These are phyloP conservation scores for Misgurnus mizolepis DNA, from an alignment of 2,113 vertebrate species.

Conservation along the genomic window DNA sequence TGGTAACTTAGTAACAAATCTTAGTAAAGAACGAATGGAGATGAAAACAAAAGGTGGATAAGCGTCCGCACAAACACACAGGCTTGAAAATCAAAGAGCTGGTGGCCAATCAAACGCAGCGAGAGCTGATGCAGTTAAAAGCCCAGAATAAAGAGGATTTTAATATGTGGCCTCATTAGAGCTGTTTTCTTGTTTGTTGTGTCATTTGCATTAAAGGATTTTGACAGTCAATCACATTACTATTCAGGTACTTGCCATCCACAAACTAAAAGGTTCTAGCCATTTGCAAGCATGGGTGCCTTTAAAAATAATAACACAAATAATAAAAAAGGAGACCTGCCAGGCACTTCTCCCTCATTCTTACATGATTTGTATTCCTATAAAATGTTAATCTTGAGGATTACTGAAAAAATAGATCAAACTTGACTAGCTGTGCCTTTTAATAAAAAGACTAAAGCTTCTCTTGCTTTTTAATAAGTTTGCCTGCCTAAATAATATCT, in stretches of 20 bases:
- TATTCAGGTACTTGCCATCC: background rate
- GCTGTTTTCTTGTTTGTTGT: slow-evolving; percentile 18
- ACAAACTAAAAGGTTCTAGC: background rate
- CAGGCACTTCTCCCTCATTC: background rate
- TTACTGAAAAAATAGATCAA: background rate
- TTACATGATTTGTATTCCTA: background rate
- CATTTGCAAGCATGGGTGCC: slow-evolving; percentile 27
- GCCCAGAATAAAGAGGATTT: background rate
- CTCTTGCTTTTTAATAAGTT: no score
- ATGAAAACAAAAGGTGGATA: background rate
- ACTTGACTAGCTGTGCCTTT: background rate
- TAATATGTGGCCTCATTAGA: slow-evolving; percentile 19
- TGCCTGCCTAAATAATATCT: no score
- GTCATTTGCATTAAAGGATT: slow-evolving; percentile 11
- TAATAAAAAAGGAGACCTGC: slow-evolving; percentile 1
- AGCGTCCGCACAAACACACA: background rate
- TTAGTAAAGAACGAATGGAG: background rate
- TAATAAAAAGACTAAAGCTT: background rate
- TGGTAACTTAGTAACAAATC: background rate
- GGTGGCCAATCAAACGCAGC: slow-evolving; percentile 3
- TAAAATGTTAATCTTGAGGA: background rate
- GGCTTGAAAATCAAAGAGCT: background rate
- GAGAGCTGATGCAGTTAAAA: slow-evolving; percentile 1
- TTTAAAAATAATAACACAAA: slow-evolving; percentile 26
- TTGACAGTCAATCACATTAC: slow-evolving; percentile 21